These are phyloP conservation scores for Parauchenoglanis punctatus DNA, from an alignment of 2,797 vertebrate species.

Conservation along the genomic window DNA sequence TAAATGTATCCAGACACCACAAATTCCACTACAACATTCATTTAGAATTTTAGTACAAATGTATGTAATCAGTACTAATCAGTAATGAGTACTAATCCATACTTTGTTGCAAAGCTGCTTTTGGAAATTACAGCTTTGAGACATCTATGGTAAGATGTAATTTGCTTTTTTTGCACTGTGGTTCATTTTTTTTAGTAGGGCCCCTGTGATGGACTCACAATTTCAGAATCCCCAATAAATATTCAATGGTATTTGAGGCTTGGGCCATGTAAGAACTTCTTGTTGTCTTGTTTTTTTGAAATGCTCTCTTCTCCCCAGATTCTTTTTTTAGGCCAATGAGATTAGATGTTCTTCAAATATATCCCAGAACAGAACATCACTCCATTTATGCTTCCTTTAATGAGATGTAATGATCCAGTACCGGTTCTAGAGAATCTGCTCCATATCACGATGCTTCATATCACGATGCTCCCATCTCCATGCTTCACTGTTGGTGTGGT, in stretches of 20 bases:
- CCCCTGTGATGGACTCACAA: background rate
- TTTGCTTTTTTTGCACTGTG: background rate
- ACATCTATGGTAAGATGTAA: background rate
- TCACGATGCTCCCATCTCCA: background rate
- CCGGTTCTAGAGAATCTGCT: background rate
- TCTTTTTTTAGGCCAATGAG: background rate
- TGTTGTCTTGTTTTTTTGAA: background rate
- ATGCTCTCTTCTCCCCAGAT: background rate
- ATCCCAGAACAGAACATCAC: background rate
- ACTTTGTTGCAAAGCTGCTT: background rate
- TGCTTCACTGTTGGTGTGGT: background rate
- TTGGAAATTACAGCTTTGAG: background rate
- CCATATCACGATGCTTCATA: background rate
- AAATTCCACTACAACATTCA: background rate
- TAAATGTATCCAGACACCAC: too few relatives aligned
- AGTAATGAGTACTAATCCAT: background rate
- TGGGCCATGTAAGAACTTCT: background rate
- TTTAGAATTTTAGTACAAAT: too few relatives aligned
- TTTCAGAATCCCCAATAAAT: background rate
- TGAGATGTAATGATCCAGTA: background rate
- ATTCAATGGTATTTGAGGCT: background rate
- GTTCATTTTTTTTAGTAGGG: background rate
- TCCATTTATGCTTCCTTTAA: background rate
- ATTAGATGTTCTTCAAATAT: background rate
- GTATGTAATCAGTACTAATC: background rate